A percentile compares a stretch with the other conserved stretches of the same genome.
These are phyloP conservation scores for Nebria brevicollis DNA, from an alignment of 2,888 invertebrate genomes.

Conservation along the genomic window DNA sequence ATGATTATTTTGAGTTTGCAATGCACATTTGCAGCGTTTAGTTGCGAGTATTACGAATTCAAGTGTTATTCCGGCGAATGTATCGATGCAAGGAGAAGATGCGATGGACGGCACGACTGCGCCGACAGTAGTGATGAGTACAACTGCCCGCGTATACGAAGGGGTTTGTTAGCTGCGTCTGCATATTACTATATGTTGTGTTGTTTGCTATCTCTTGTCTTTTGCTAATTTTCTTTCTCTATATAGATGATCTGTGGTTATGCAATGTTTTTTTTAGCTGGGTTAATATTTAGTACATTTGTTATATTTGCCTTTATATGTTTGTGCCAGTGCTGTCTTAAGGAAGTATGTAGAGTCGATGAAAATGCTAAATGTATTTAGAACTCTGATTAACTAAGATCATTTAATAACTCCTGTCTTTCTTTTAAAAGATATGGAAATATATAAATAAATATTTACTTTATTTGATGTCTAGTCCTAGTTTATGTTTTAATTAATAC, in stretches of 20 bases:
- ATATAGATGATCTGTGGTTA: slow-evolving; percentile 40
- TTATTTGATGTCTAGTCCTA: no score
- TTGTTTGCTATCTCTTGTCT: slow-evolving; percentile 24
- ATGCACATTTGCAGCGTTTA: slow-evolving; percentile 55
- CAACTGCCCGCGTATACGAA: slow-evolving; percentile 63
- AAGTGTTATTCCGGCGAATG: slow-evolving; percentile 71
- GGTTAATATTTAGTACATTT: not conserved
- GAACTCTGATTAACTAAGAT: not conserved
- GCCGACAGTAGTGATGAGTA: slow-evolving; percentile 72
- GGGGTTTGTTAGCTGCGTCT: slow-evolving; percentile 60
- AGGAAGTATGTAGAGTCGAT: not conserved
- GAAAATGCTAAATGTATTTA: no score
- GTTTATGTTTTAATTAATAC: no score
- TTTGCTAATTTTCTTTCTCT: slow-evolving; percentile 33
- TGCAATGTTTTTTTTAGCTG: slow-evolving; percentile 30
- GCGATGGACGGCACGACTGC: slow-evolving; percentile 72
- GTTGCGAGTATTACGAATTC: slow-evolving; percentile 64
- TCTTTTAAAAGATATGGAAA: no score
- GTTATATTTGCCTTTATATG: not conserved
- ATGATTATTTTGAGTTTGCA: slow-evolving; percentile 56
- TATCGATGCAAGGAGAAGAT: slow-evolving; percentile 67
- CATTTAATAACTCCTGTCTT: not conserved
- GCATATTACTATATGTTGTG: slow-evolving; percentile 49
- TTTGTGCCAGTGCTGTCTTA: slow-evolving; percentile 14
- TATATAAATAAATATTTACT: no score